Conservation (phyloP, 2,113 vertebrate species). For the Mystacornis crossleyi region DNA sequence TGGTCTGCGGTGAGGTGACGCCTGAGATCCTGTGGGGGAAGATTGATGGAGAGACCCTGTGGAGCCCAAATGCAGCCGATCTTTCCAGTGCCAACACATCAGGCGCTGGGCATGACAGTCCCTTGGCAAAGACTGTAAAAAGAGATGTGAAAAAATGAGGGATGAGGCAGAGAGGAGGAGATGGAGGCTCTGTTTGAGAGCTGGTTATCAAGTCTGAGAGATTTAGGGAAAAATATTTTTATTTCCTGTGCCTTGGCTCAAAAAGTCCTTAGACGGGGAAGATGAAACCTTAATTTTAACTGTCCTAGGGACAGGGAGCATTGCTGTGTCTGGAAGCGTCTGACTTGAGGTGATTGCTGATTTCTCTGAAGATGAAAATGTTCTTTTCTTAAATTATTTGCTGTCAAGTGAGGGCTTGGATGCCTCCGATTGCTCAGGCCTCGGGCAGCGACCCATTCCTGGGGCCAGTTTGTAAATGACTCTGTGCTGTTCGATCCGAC, state of each 20-base stretch:
- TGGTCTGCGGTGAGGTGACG: neutral
- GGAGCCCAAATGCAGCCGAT: neutral
- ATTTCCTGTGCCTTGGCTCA: neutral
- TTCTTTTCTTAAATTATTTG: conserved; percentile 6
- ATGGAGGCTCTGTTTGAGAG: neutral
- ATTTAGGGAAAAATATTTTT: neutral
- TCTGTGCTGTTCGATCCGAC: neutral
- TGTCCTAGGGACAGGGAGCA: neutral
- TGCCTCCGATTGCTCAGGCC: neutral
- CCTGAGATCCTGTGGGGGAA: neutral
- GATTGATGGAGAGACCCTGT: fast-evolving
- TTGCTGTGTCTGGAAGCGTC: neutral
- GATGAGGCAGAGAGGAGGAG: neutral
- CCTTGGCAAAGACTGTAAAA: neutral
- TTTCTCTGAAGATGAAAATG: neutral
- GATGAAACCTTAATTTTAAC: neutral
- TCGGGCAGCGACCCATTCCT: neutral
- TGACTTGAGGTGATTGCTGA: neutral
- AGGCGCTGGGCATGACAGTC: fast-evolving
- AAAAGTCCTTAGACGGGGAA: neutral
- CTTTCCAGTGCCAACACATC: neutral
- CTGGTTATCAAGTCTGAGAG: neutral
- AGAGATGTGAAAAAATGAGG: neutral
- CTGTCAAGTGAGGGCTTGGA: neutral
- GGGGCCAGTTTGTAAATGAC: neutral